A percentile compares a stretch with the other conserved stretches of the same genome.
phyloP scores from a whole-genome alignment of 2,888 invertebrate species.

The Drosophila emarginata region DNA sequence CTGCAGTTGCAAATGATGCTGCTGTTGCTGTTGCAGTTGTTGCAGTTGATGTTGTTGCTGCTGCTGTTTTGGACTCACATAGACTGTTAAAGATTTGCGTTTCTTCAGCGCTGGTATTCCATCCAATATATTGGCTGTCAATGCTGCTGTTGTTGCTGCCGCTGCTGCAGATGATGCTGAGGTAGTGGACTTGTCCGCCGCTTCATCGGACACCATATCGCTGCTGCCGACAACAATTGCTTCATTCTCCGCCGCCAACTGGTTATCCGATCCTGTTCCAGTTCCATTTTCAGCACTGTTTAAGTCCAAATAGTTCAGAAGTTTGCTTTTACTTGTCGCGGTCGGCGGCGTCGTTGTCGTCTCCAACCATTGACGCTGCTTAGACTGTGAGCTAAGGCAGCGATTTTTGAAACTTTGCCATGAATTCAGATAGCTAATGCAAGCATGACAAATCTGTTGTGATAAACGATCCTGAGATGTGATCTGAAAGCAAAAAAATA shows the following conservation, averaged over 20 bases:
- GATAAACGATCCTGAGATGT: conserved; percentile 80
- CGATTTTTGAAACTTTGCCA: conserved; percentile 83
- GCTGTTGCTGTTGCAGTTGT: conserved; percentile 34
- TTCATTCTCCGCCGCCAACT: conserved; percentile 14
- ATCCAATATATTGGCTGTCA: conserved; percentile 75
- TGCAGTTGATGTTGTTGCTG: conserved; percentile 55
- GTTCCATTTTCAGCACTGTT: conserved; percentile 64
- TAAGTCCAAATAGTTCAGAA: conserved; percentile 62
- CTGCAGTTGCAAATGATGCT: conserved; percentile 15
- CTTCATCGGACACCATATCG: not conserved
- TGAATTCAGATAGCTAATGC: conserved; percentile 82
- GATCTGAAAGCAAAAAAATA: conserved; percentile 66
- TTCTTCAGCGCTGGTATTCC: conserved; percentile 81
- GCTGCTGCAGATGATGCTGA: conserved; percentile 40
- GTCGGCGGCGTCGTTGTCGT: conserved; percentile 3
- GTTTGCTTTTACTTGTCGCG: conserved; percentile 48
- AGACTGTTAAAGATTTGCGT: conserved; percentile 81
- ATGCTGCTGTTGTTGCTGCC: conserved; percentile 38
- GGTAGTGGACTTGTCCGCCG: conserved; percentile 14
- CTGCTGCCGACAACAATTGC: not conserved
- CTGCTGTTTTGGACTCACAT: conserved; percentile 79
- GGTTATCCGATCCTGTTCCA: conserved; percentile 20
- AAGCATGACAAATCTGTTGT: conserved; percentile 81
- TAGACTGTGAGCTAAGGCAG: conserved; percentile 80
- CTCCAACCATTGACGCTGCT: conserved; percentile 81